phyloP scores from a whole-genome alignment of 2,797 vertebrate species.

The Decapterus maruadsi region DNA sequence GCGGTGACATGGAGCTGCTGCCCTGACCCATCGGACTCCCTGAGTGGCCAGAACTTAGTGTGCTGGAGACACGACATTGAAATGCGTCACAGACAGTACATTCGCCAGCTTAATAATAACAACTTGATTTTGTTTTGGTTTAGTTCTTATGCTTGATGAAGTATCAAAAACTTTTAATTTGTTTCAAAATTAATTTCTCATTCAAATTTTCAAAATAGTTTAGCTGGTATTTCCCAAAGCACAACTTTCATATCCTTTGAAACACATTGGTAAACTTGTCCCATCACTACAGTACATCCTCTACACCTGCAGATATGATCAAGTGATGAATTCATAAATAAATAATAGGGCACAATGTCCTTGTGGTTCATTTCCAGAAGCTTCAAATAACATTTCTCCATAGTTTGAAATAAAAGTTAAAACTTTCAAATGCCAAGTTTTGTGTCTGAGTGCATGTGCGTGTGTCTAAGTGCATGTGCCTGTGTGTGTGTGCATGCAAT shows the following conservation, averaged over 20 bases:
- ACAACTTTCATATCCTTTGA: constrained; percentile 5
- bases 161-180: not conserved
- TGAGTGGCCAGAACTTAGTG: constrained; percentile 92
- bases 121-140: constrained; percentile 12
- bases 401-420: constrained; percentile 48
- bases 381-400: constrained; percentile 34
- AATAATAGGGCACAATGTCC: constrained; percentile 55
- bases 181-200: not conserved
- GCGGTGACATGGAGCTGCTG: constrained; percentile 89
- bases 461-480: not conserved
- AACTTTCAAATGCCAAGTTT: constrained; percentile 50
- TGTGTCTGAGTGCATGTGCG: constrained; percentile 10
- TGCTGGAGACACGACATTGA: constrained; percentile 77
- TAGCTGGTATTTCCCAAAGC: not conserved
- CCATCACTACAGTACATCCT: constrained; percentile 8
- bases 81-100: not conserved
- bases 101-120: not conserved
- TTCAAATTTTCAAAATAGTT: constrained; percentile 7
- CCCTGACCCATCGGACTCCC: constrained; percentile 90
- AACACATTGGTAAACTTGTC: constrained; percentile 12
- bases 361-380: constrained; percentile 47
- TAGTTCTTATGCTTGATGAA: not conserved
- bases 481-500: constrained; percentile 13
- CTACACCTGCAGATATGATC: constrained; percentile 16
- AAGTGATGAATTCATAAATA: constrained; percentile 50